Base-by-base conservation (phyloP, 1,140 invertebrate species). In the Gryllus bimaculatus region DNA sequence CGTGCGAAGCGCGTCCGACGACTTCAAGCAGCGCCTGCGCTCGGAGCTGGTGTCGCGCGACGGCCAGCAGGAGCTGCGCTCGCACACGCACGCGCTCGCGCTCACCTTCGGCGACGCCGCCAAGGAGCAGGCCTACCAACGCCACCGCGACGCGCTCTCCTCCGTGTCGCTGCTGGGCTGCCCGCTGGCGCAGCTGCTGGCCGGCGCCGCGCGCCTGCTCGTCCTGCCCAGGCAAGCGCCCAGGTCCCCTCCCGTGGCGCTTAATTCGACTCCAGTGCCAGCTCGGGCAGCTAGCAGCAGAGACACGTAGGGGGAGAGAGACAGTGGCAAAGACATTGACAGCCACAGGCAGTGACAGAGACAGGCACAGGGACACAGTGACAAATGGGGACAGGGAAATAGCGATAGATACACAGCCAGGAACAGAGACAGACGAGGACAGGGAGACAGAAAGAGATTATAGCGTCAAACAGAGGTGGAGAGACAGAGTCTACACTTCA, bases 41-140 rank as follows among this genome's bases (percentile, higher is more conserved):
- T 92, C 94, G 85, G 95, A 96, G 84, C 88, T 96, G 26, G 91
- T 95, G 79, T 93, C 91, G 82, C 89, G 94, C 84, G 93, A 95
- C 87, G 92, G 92, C 54, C 89, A 93, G 84, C 91, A 90, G 81
- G 92, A 93, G 82, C 83, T 94, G 78, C 89, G 89, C 47, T 90
- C 91, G 78, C 90, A 92, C 81, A 91, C 92, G 7, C 90, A 88
- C 39, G 88, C 90, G 81, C 85, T 92, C 75, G 90, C 88, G 8
- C 85, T 94, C 80, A 87, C 88, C 48, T 95, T 94, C 86, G 90
- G 89, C 78, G 89, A 92, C 79, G 83, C 84, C 3, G 87, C 87
- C 21, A 89, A 90, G 73, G 93, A 95, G 83, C 86, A 86, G 49
- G 90, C 88, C 39, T 95, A 92, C 84, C 88, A 89, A 48, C 86